Base-by-base conservation (phyloP, 2,888 invertebrate genomes). In the Caenorhabditis angaria region DNA sequence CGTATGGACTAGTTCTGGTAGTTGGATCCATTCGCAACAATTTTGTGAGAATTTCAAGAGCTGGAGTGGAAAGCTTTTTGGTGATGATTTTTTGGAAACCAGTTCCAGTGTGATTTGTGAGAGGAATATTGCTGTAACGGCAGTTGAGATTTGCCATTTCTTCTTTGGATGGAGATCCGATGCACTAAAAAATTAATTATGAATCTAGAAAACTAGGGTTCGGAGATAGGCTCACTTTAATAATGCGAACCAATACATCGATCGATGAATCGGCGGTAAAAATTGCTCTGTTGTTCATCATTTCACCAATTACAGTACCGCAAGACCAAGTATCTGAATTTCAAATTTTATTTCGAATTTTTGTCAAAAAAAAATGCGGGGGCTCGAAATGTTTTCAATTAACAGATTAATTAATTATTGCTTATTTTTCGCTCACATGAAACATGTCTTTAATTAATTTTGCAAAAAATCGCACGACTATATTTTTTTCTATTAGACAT, bases 251-350 rank as follows among this genome's bases (percentile, higher is more conserved):
- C 0, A 77, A 53, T 24, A 71, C 63, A n/a, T 72, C 70, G 3
- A 65, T 35, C 5, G 71, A 57, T 1, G 64, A 58, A 14, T 72
- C 70, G 14, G 65, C 78, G 4, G 35, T 20, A 29, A 77, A 77
- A n/a, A 75, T 41, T 22, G 77, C 64, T 18, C 47, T 8, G 20
- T 65, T 63, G 20, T 65, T 66, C 18, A 75, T 65, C 54, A 82
- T 57, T 50, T 82, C 82, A 0, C 69, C 76, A 4, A 82, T 50
- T 0, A 82, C 82, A 18, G 79, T 69, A 2, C 78, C 82, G 18
- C 61, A 70, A 2, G 78, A 70, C 82, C 82, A 82, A 14, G 72
- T 64, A 61, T 82, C 82, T 77, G 47, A 35, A 66, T 71, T n/a
- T n/a, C n/a, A 12, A 8, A 54, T 53, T 48, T 14, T 48, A 10